A percentile compares a stretch with the other conserved stretches of the same genome.
phyloP scores from a whole-genome alignment of 2,113 vertebrate species.

The Oreochromis spilurus region DNA sequence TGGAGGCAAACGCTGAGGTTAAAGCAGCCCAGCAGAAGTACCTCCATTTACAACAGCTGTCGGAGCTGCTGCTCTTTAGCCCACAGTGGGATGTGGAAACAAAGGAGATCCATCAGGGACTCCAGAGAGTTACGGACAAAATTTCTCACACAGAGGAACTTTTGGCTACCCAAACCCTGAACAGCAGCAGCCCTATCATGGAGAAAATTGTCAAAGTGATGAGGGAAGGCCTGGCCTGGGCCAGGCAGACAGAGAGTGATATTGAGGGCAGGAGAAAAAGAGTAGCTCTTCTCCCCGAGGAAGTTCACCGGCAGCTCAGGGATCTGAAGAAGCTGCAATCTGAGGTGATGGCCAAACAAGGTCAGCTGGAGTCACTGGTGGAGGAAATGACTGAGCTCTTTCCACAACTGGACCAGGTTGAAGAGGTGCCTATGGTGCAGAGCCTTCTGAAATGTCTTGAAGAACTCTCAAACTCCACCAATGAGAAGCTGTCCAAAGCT shows the following conservation, averaged over 20 bases:
- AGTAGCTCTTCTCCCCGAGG: slow-evolving; percentile 79
- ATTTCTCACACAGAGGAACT: slow-evolving; percentile 63
- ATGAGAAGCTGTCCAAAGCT: slow-evolving; percentile 70
- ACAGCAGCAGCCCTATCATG: slow-evolving; percentile 59
- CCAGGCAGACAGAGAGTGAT: slow-evolving; percentile 69
- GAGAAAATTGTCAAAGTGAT: slow-evolving; percentile 71
- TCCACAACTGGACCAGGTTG: slow-evolving; percentile 59
- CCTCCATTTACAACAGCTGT: slow-evolving; percentile 66
- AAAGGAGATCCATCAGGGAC: slow-evolving; percentile 62
- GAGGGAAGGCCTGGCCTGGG: slow-evolving; percentile 78
- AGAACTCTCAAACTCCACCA: slow-evolving; percentile 74
- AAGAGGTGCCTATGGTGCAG: slow-evolving; percentile 72
- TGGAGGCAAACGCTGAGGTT: slow-evolving; percentile 70
- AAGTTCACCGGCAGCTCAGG: slow-evolving; percentile 79
- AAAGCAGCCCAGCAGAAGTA: slow-evolving; percentile 68
- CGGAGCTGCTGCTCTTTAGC: slow-evolving; percentile 71
- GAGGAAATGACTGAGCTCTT: slow-evolving; percentile 69
- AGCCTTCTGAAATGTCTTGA: slow-evolving; percentile 72
- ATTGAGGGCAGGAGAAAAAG: slow-evolving; percentile 59
- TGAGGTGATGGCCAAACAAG: slow-evolving; percentile 73
- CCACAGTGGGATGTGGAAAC: slow-evolving; percentile 75
- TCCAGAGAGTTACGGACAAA: slow-evolving; percentile 70
- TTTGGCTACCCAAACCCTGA: slow-evolving; percentile 36
- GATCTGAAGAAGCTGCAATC: slow-evolving; percentile 75
- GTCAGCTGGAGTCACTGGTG: slow-evolving; percentile 66